Conservation (phyloP, 1,140 invertebrate species). For the Hylyphantes graminicola region DNA sequence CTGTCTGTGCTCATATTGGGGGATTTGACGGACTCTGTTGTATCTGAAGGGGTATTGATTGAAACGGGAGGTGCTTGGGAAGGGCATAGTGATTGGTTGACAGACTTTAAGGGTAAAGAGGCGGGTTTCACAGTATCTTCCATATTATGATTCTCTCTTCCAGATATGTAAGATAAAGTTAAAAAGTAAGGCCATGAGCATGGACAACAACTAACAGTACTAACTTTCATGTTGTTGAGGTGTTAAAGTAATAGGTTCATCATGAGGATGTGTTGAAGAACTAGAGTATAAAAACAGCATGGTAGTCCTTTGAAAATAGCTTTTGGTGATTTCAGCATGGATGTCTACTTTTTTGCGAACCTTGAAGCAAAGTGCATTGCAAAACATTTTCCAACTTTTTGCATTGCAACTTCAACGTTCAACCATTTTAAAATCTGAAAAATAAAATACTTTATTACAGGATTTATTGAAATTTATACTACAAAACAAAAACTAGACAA, state of each 20-base stretch:
- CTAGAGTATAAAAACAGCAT: conserved; percentile 46
- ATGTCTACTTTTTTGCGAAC: conserved; percentile 49
- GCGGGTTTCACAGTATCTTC: conserved; percentile 57
- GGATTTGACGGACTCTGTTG: conserved; percentile 58
- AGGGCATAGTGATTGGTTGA: conserved; percentile 44
- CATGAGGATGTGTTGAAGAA: conserved; percentile 23
- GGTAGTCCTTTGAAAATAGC: conserved; percentile 30
- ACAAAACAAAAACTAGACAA: not conserved
- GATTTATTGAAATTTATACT: not conserved
- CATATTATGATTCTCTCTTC: conserved; percentile 56
- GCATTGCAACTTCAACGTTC: conserved; percentile 31
- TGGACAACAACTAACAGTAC: conserved; percentile 59
- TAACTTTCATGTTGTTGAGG: conserved; percentile 60
- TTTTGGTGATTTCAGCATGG: conserved; percentile 35
- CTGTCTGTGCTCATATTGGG: conserved; percentile 61
- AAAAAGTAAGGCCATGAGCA: conserved; percentile 61
- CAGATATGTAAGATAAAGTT: conserved; percentile 61
- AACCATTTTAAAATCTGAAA: conserved; percentile 12
- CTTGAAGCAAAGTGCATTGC: conserved; percentile 43
- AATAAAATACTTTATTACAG: not conserved
- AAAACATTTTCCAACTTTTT: conserved; percentile 41
- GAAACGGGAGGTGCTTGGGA: conserved; percentile 46
- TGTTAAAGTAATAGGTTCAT: conserved; percentile 40
- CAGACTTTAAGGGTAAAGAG: conserved; percentile 48
- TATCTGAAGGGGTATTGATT: conserved; percentile 54